phyloP scores from a whole-genome alignment of 35 echinoderm and acorn worm genomes.

The Strongylocentrotus purpuratus region DNA sequence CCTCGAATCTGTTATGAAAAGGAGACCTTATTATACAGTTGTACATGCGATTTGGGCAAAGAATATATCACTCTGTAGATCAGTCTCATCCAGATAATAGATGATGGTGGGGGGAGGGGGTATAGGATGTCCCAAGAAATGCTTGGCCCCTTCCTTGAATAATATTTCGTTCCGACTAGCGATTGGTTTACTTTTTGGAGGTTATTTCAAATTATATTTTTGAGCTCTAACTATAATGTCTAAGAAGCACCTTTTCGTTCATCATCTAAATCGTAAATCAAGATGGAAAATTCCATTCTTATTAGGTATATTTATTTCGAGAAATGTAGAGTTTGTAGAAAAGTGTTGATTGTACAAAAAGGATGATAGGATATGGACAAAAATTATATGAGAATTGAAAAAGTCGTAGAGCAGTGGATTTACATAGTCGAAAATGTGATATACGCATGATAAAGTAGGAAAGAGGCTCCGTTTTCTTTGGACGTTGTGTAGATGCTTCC shows the following conservation, averaged over 20 bases:
- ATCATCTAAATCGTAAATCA: no score
- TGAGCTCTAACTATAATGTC: no score
- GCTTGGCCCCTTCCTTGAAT: neutral
- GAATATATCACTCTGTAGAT: neutral
- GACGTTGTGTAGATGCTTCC: neutral
- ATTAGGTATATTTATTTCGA: no score
- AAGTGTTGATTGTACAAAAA: no score
- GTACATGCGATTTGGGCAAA: neutral
- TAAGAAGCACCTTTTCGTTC: no score
- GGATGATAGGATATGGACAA: no score
- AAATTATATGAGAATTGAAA: no score
- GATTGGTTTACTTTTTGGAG: no score
- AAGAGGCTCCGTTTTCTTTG: neutral
- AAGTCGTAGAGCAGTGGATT: neutral
- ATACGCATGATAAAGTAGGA: neutral
- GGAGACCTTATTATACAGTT: neutral
- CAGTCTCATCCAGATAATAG: neutral
- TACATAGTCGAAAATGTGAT: neutral
- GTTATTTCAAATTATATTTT: no score
- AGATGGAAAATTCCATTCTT: no score
- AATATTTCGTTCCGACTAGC: neutral
- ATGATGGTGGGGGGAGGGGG: neutral
- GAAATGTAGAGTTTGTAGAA: no score
- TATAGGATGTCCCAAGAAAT: neutral
- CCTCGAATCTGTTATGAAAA: neutral